Base-by-base conservation (phyloP, 2,113 vertebrate species). In the Chaetodon trifascialis region DNA sequence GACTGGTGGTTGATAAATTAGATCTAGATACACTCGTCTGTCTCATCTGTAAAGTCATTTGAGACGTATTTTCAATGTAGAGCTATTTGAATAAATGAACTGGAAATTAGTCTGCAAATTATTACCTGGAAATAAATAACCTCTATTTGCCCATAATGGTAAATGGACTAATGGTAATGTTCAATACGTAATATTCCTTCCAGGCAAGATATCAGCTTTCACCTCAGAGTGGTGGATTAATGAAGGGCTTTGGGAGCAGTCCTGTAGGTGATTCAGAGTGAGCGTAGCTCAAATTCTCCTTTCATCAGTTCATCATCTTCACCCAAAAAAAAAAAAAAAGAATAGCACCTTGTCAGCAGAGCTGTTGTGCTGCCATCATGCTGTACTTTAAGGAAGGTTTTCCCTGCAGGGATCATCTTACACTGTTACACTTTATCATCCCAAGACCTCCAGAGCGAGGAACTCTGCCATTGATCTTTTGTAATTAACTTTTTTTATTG, bases 221-320 rank as follows among this genome's bases (percentile, higher is more conserved):
- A 55, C 68, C 83, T 83, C 59, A 47, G 60, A 76, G 11, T 19
- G 74, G 25, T 58, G 76, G 62, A 62, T 85, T 85, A 83, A 85
- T 60, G 25, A 85, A 68, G 59, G 60, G 0, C 65, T 82, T 34
- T 86, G 65, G 87, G 70, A 56, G 5, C 17, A 73, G 11, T 84
- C 87, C 21, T 84, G 46, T 54, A 78, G 34, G 65, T 65, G 65
- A 71, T 55, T 73, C 44, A 83, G 38, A 77, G 69, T 11, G 40
- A 51, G 7, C 42, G 21, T 17, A 55, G 47, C 69, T 66, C 67
- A 77, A 55, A 79, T 83, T 63, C 21, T 4, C 11, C 73, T 87
- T 74, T 83, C 30, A 78, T 58, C 38, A 63, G 15, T 65, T 81
- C 76, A 73, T 85, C 70, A 84, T 69, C 56, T 69, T 72, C 66